phyloP scores from a whole-genome alignment of 2,888 invertebrate genomes.

The Chaitophorus viminalis region DNA sequence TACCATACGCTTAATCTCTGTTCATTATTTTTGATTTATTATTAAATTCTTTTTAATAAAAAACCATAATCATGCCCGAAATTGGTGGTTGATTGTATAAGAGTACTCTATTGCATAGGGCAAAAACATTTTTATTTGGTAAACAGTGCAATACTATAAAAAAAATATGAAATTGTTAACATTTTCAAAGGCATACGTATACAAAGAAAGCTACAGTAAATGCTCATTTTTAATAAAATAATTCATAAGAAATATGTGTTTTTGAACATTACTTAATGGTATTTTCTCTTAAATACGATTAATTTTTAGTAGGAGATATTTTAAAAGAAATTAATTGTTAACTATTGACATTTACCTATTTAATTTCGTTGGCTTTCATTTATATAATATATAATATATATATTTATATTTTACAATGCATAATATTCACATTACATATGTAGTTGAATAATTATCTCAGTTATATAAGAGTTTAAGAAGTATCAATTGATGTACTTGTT shows the following conservation, averaged over 20 bases:
- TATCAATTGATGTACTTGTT: too few species aligned
- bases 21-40: not conserved
- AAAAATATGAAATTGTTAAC: not conserved
- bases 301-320: too few species aligned
- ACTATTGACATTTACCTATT: too few species aligned
- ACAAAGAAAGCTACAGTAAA: not conserved
- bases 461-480: too few species aligned
- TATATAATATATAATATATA: too few species aligned
- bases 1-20: not conserved
- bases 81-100: not conserved
- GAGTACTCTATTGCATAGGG: not conserved
- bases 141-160: not conserved
- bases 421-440: too few species aligned
- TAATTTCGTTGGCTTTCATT: too few species aligned
- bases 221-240: not conserved
- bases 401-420: too few species aligned
- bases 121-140: not conserved
- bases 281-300: too few species aligned
- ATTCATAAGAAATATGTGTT: not conserved
- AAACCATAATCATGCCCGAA: not conserved
- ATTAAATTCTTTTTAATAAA: not conserved
- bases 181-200: not conserved
- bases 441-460: too few species aligned
- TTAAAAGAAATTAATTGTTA: too few species aligned
- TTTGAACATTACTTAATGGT: too few species aligned